Conservation (phyloP, 2,888 invertebrate genomes). For the Tachystola acroxantha region DNA sequence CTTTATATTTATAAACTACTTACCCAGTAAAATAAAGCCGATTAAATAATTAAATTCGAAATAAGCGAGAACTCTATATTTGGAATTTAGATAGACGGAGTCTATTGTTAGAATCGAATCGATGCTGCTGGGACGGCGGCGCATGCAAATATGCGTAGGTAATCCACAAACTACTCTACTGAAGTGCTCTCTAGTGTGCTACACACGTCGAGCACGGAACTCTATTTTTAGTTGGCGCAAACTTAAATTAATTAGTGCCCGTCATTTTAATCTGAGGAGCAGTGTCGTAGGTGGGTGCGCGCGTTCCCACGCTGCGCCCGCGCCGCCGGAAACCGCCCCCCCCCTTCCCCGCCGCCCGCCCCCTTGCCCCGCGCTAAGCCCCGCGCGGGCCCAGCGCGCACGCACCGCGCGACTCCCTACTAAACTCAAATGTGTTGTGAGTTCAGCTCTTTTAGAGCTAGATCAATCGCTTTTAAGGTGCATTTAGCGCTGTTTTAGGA, state of each 20-base stretch:
- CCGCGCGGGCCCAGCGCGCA: slow-evolving; percentile 61
- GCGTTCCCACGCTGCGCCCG: slow-evolving; percentile 73
- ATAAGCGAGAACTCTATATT: no score
- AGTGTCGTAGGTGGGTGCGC: slow-evolving; percentile 61
- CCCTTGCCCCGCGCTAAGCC: slow-evolving; percentile 58
- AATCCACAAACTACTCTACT: slow-evolving; percentile 2
- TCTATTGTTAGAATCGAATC: background rate
- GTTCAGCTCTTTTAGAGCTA: no score
- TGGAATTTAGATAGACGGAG: no score
- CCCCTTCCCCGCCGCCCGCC: slow-evolving; percentile 31
- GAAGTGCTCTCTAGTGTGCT: slow-evolving; percentile 1
- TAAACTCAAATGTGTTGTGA: slow-evolving; percentile 46
- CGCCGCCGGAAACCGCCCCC: slow-evolving; percentile 63
- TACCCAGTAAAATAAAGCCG: no score
- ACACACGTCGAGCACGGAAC: slow-evolving; percentile 31
- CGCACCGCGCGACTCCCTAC: slow-evolving; percentile 53
- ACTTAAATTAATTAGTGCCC: slow-evolving; percentile 72
- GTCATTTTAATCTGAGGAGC: slow-evolving; percentile 65
- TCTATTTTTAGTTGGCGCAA: slow-evolving; percentile 54
- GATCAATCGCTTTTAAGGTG: no score
- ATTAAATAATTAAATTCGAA: no score
- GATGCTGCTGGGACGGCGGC: background rate
- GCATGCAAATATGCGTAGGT: background rate
- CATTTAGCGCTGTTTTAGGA: no score
- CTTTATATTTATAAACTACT: no score